phyloP scores from a whole-genome alignment of 2,888 invertebrate species.

The Neria commutata region DNA sequence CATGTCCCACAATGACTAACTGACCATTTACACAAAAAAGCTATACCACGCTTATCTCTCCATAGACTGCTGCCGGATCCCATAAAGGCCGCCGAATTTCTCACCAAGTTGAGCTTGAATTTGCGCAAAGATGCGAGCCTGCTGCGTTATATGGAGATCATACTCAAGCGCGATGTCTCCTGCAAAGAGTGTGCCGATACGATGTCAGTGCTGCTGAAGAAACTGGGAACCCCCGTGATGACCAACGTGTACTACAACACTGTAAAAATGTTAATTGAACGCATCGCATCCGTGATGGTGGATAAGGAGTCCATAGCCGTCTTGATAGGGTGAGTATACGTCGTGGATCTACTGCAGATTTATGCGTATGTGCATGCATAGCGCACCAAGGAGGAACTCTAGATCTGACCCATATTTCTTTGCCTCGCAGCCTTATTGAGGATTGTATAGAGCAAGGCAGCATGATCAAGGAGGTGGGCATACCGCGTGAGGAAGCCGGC shows the following conservation, averaged over 20 bases:
- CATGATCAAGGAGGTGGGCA: conserved; percentile 76
- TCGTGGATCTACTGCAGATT: background rate
- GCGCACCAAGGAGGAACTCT: too few relatives aligned
- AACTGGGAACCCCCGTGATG: conserved; percentile 92
- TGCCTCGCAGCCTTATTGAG: conserved; percentile 65
- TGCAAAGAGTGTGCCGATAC: conserved; percentile 94
- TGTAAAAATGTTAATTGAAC: conserved; percentile 91
- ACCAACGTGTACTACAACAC: conserved; percentile 95
- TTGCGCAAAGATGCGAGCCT: conserved; percentile 75
- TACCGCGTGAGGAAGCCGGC: conserved; percentile 80
- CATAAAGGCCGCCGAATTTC: conserved; percentile 86
- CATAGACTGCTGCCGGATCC: conserved; percentile 88
- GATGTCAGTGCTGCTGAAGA: conserved; percentile 82
- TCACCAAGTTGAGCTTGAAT: conserved; percentile 81
- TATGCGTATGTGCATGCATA: too few relatives aligned
- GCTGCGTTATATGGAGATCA: conserved; percentile 83
- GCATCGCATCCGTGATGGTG: conserved; percentile 95
- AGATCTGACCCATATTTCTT: too few relatives aligned
- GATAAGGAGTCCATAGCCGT: conserved; percentile 87
- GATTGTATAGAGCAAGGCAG: conserved; percentile 77
- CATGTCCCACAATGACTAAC: conserved; percentile 29
- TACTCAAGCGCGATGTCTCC: conserved; percentile 86
- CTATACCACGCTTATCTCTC: background rate
- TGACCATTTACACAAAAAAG: too few relatives aligned
- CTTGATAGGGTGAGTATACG: conserved; percentile 65